phyloP scores from a whole-genome alignment of 2,113 vertebrate genomes.

The Dolichotis patagonum region DNA sequence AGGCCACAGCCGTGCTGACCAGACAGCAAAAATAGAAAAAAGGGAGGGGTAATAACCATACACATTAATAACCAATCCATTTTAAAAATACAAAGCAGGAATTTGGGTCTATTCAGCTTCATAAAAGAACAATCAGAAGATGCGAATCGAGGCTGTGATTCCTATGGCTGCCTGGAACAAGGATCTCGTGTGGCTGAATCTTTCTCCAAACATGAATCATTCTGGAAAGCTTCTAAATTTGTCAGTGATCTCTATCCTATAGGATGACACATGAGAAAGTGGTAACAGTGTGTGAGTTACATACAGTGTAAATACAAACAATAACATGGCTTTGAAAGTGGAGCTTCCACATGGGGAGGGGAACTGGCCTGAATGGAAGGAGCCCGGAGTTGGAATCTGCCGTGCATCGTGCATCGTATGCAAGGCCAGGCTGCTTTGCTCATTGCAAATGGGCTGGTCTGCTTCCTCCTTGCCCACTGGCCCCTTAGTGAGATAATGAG shows the following conservation, averaged over 20 bases:
- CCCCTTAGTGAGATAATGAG: neutral
- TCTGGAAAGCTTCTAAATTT: constrained; percentile 30
- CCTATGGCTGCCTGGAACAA: constrained; percentile 12
- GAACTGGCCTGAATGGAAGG: neutral
- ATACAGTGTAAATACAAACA: neutral
- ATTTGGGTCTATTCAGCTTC: constrained; percentile 37
- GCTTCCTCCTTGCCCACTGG: neutral
- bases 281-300: neutral
- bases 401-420: rapidly evolving
- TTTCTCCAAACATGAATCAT: constrained; percentile 38
- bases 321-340: neutral
- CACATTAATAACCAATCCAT: neutral
- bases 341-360: neutral
- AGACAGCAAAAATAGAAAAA: constrained; percentile 65
- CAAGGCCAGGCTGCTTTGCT: neutral
- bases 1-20: neutral
- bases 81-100: neutral
- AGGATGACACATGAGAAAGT: neutral
- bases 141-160: neutral
- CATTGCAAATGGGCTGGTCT: neutral
- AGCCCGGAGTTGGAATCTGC: neutral
- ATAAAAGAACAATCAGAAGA: constrained; percentile 38
- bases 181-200: neutral
- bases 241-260: neutral
- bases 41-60: neutral